These are phyloP conservation scores for Plecturocebus donacophilus DNA, from an alignment of 2,113 vertebrate genomes.

Conservation along the genomic window DNA sequence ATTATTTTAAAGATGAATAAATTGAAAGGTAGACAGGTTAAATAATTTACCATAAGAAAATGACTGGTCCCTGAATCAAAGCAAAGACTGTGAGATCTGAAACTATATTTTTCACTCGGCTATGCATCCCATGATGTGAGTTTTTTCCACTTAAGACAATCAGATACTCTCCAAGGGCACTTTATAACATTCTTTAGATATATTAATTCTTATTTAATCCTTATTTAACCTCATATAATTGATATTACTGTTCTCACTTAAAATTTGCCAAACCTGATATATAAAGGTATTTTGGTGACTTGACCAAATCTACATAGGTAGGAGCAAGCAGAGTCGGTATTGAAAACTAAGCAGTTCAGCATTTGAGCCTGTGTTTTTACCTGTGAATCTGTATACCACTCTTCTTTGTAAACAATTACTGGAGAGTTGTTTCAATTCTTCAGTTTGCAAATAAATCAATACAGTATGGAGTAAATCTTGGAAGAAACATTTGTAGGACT, in stretches of 20 bases:
- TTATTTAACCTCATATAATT: neutral
- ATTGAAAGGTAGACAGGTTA: neutral
- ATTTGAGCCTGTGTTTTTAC: neutral
- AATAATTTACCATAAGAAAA: neutral
- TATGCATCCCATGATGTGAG: fast-evolving
- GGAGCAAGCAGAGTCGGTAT: neutral
- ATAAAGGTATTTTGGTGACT: neutral
- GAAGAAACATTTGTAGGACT: neutral
- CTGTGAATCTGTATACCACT: neutral
- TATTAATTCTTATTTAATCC: neutral
- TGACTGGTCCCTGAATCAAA: neutral
- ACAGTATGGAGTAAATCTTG: neutral
- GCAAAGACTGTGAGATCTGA: neutral
- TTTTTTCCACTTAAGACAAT: neutral
- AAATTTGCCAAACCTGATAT: neutral
- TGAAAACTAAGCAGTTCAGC: no score
- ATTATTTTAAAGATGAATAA: neutral
- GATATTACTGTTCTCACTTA: neutral
- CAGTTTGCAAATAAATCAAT: neutral
- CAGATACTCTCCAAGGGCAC: neutral
- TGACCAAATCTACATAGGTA: neutral
- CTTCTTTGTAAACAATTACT: neutral
- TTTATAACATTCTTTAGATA: neutral
- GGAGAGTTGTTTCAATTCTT: neutral
- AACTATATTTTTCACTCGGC: neutral